These are phyloP conservation scores for Mallotus villosus DNA, from an alignment of 2,797 vertebrate genomes.

Conservation along the genomic window DNA sequence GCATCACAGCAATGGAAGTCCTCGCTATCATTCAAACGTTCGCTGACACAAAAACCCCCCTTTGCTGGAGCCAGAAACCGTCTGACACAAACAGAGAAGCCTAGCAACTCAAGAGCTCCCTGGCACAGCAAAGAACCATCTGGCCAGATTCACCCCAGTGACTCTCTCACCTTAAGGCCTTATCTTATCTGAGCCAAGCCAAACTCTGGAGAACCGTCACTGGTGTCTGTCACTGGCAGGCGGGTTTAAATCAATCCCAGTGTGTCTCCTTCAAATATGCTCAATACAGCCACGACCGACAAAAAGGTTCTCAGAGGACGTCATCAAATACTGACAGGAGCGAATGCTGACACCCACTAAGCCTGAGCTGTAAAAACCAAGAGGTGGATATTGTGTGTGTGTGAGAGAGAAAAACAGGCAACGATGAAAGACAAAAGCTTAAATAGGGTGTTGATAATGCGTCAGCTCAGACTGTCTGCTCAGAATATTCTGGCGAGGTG, in stretches of 20 bases:
- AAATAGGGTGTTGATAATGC: not conserved
- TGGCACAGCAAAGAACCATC: constrained; percentile 27
- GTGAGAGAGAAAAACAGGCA: not conserved
- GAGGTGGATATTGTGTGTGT: not conserved
- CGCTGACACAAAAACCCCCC: constrained; percentile 20
- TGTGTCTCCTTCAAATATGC: constrained; percentile 49
- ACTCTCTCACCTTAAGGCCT: constrained; percentile 60
- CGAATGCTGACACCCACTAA: constrained; percentile 32
- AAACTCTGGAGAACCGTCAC: constrained; percentile 48
- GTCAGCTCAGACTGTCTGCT: not conserved
- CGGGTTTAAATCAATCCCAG: constrained; percentile 45
- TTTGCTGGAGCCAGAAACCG: constrained; percentile 56
- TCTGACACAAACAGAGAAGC: constrained; percentile 70
- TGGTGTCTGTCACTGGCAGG: constrained; percentile 48
- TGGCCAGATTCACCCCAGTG: constrained; percentile 41
- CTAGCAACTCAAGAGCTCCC: constrained; percentile 62
- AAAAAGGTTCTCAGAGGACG: constrained; percentile 53
- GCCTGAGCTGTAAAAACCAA: not conserved
- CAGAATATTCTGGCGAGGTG: not conserved
- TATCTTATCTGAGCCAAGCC: constrained; percentile 56
- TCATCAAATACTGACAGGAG: constrained; percentile 46
- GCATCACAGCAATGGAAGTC: constrained; percentile 9
- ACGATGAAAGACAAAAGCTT: not conserved
- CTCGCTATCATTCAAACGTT: constrained; percentile 66
- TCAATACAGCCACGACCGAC: constrained; percentile 25